phyloP scores from a whole-genome alignment of 2,888 invertebrate genomes.

The Folsomia candida region DNA sequence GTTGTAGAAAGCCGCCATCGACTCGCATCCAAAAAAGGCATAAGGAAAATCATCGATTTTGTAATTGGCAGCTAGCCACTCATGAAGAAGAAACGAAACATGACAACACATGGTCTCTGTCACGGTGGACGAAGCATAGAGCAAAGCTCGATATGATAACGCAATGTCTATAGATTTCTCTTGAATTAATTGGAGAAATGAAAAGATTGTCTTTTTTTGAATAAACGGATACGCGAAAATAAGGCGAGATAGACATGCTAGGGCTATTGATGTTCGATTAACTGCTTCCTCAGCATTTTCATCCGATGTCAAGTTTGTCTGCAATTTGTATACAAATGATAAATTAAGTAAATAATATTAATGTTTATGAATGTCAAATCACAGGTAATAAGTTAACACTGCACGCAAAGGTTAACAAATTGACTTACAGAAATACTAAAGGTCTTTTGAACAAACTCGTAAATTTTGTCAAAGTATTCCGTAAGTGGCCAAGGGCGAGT shows the following conservation, averaged over 20 bases:
- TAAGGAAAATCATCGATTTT: constrained; percentile 54
- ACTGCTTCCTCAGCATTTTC: constrained; percentile 61
- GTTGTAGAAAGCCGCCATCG: constrained; percentile 55
- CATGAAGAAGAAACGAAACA: constrained; percentile 33
- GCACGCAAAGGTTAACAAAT: no score
- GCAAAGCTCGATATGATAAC: constrained; percentile 34
- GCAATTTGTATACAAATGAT: no score
- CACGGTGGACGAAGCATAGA: constrained; percentile 26
- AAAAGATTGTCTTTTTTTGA: constrained; percentile 59
- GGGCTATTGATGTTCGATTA: constrained; percentile 61
- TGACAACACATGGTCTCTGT: constrained; percentile 34
- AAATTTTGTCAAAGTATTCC: constrained; percentile 6
- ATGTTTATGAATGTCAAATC: background rate
- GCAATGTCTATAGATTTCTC: constrained; percentile 57
- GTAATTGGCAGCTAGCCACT: constrained; percentile 7
- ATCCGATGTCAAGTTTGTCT: constrained; percentile 41
- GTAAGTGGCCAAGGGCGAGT: background rate
- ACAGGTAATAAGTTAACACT: background rate
- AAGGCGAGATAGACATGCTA: constrained; percentile 61
- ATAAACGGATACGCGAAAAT: constrained; percentile 59
- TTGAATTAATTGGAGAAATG: constrained; percentile 59
- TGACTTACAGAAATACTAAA: constrained; percentile 8
- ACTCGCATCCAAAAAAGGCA: constrained; percentile 53
- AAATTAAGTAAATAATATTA: background rate
- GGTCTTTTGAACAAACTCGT: background rate